A percentile compares a stretch with the other conserved stretches of the same genome.
Evolutionary conservation across 2,888 invertebrate genomes (phyloP).

Genomic region (Meteorus cinctellus): DNA sequence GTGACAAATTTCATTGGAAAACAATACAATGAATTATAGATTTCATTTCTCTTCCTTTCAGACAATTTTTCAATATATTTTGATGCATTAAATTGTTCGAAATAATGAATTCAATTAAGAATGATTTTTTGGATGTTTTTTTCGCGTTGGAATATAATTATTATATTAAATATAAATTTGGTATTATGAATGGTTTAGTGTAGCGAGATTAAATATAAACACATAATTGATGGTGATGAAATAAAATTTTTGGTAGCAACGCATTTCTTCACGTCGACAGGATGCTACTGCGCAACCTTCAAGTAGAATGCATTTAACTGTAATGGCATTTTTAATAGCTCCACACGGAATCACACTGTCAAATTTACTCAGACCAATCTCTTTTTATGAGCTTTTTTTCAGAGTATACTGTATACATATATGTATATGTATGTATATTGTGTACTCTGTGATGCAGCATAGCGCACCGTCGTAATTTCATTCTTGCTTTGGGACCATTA

Average conservation of each 20-base stretch:
- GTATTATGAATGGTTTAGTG: background rate
- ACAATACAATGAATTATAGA: too few species aligned
- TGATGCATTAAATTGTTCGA: too few species aligned
- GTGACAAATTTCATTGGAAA: background rate
- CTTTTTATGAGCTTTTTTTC: conserved; percentile 60
- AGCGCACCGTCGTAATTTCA: conserved; percentile 19
- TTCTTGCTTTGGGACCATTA: conserved; percentile 43
- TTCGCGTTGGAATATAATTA: too few species aligned
- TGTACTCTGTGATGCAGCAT: conserved; percentile 28
- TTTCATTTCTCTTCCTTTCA: too few species aligned
- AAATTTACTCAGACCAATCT: conserved; percentile 62
- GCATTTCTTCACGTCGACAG: background rate
- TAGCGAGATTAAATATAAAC: conserved; percentile 46
- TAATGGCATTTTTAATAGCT: conserved; percentile 68
- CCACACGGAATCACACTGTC: conserved; percentile 57
- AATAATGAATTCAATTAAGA: too few species aligned
- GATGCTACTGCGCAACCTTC: conserved; percentile 44
- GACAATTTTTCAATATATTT: too few species aligned
- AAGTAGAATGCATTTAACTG: conserved; percentile 63
- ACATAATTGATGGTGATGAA: conserved; percentile 47
- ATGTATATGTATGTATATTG: background rate
- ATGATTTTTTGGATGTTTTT: too few species aligned
- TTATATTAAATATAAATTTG: too few species aligned
- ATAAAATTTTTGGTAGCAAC: conserved; percentile 39
- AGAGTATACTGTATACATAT: background rate